Base-by-base conservation (phyloP, 2,797 vertebrate genomes). In the Chaetodon trifasciatus region DNA sequence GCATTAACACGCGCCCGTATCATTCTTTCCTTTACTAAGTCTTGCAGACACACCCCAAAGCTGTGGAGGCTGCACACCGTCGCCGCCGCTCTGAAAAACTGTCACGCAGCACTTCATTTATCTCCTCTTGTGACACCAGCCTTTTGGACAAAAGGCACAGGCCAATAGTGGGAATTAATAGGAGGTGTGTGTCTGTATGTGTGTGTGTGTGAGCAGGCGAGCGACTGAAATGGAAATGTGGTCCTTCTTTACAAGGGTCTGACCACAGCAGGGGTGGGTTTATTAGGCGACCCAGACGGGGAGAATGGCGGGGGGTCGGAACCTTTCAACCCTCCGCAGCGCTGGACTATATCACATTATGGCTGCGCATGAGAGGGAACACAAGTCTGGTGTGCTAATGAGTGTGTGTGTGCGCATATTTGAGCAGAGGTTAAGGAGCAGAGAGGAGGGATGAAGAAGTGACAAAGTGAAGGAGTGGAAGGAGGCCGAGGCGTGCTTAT, bases 181-280 rank as follows among this genome's bases (percentile, higher is more conserved):
- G 73, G 76, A 35, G 76, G 56, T 69, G 57, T 49, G 65, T 70
- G 40, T 46, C 17, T 49, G 23, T 73, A 46, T 37, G 70, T 61
- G 39, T 40, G 62, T 40, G 57, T 35, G 75, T 42, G 79, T 13
- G 84, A 32, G 74, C 11, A 55, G 71, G 73, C n/a, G 65, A 76
- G 82, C 10, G 64, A 70, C 63, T 82, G 78, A 86, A 89, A 90
- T 90, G 76, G 87, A 91, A 90, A 90, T 84, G 73, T 63, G 81
- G 88, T 80, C 79, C 19, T 21, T 89, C 89, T 88, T 88, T 84
- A 84, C 53, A 75, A 87, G 83, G 46, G 49, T 87, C 62, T 49
- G 66, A 86, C 58, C 78, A 78, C 85, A 89, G 86, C 83, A 78
- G 83, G 89, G 83, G 79, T 42, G 61, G 77, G 64, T 74, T 84